Evolutionary conservation across 1,140 invertebrate genomes (phyloP), one percentile per base, ranked within the genome.

Genomic region (Lerema accius): DNA sequence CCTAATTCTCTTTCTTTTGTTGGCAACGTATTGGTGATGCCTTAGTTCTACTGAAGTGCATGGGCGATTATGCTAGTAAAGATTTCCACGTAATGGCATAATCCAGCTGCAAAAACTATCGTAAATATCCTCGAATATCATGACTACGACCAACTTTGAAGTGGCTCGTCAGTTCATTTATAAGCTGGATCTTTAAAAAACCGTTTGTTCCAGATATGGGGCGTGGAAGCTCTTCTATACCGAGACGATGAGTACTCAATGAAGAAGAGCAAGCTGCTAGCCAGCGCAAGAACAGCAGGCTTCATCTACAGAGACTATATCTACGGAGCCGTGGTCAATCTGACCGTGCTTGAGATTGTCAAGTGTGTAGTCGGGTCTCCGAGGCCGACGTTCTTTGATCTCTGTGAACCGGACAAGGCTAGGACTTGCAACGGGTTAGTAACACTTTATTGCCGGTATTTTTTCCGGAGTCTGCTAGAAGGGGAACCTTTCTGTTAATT

Each of bases 331-430:
- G 67, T 91, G 5, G 86, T 92, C 19, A 90, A 93, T 63, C 69
- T 92, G 10, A 88, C 93, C 32, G 79, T 94, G 1, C 90, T 92
- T 40, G 93, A 95, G 64, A 77, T 95, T 3, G 86, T 92, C 2
- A 96, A 96, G 78, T 87, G 92, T 11, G 77, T 94, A 0, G 88
- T 95, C 4, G 94, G 94, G 0, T 95, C 95, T 58, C 94, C 94
- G 0, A 90, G 95, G 63, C 95, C 95, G 0, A 94, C 95, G 59
- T 96, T 96, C 86, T 92, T 95, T 49, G 93, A 95, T 67, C 92
- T 94, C 0, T 96, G 95, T 76, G 80, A 86, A 64, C 95, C 95
- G 2, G 92, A 93, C 60, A 91, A 92, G 64, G 92, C 91, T 3
- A 68, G 70, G 19, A 94, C 93, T 68, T 95, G 95, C 68, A 93